Evolutionary conservation across 2,797 vertebrate genomes (phyloP), one percentile per base, ranked within the genome.

Genomic region (Centropyge bicolor): DNA sequence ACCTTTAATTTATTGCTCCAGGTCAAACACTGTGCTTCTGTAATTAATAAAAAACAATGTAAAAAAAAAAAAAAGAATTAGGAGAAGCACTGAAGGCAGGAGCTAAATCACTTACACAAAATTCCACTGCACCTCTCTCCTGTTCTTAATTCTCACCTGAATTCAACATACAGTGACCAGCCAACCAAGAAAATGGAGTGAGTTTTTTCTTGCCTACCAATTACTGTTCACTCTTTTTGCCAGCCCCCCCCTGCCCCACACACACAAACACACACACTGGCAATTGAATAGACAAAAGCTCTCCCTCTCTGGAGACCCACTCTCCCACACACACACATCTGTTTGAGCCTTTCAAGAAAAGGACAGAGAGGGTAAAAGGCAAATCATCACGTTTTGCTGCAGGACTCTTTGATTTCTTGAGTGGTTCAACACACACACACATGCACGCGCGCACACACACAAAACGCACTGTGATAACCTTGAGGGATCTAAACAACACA

Each of bases 161-260:
- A 86, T 87, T 85, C 62, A 64, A 67, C 51, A 64, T 74, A 45
- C 72, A 76, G 82, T 49, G 74, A 76, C 62, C 83, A 90, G 74
- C 76, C 89, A 86, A 85, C 59, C 85, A 74, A 70, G 77, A 80
- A 89, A 86, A 81, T 84, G 56, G 66, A 89, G 63, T 52, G 83
- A 81, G 51, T 71, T 81, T 87, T 81, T 65, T 87, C 74, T 56
- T 67, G 69, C 74, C 82, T 78, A 64, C 76, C 82, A 87, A 82
- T 84, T 86, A 85, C 84, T 54, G 74, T 80, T 84, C 76, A 60
- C 45, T 79, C 19, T 38, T 62, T 78, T 55, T 48, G 56, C 70
- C 70, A 40, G 41, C 31, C 27, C 27, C 27, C 27, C 27, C n/a
- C n/a, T 10, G 9, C 40, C 57, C 45, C 41, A 46, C 24, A 31